phyloP scores from a whole-genome alignment of 1,140 invertebrate species.

The Procambarus virginalis region DNA sequence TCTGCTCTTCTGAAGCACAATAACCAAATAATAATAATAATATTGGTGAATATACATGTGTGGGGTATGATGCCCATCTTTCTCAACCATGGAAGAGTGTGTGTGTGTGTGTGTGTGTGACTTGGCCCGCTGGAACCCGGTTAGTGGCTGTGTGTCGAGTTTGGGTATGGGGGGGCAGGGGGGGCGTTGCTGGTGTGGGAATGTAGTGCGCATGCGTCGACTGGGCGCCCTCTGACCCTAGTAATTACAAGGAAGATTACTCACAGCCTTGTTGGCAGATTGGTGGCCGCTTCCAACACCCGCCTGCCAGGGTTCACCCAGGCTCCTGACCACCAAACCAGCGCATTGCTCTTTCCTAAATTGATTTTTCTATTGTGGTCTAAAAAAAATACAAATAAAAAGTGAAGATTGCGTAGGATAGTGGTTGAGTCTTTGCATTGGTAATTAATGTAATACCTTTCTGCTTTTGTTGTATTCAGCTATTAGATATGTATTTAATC shows the following conservation, averaged over 20 bases:
- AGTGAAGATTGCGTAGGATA: neutral
- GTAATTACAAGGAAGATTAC: conserved; percentile 61
- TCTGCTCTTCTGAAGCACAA: too few relatives aligned
- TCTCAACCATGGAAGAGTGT: too few relatives aligned
- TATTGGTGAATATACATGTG: too few relatives aligned
- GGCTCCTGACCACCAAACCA: conserved; percentile 7
- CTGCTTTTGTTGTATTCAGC: too few relatives aligned
- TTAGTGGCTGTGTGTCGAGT: too few relatives aligned
- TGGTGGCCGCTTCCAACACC: conserved; percentile 30
- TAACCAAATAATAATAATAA: too few relatives aligned
- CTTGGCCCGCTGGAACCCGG: too few relatives aligned
- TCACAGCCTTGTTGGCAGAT: conserved; percentile 50
- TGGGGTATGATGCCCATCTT: too few relatives aligned
- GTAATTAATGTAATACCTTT: too few relatives aligned
- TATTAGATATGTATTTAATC: too few relatives aligned
- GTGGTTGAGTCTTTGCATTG: neutral
- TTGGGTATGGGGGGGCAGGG: too few relatives aligned
- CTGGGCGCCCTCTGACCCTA: conserved; percentile 48
- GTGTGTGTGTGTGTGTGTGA: too few relatives aligned
- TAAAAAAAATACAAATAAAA: neutral
- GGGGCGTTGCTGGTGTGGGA: neutral
- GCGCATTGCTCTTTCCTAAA: neutral
- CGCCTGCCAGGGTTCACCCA: neutral
- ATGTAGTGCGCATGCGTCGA: conserved; percentile 23
- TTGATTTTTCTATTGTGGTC: conserved; percentile 8